These are phyloP conservation scores for Siderastrea siderea DNA, from an alignment of 92 coral and sea anemone species.

Conservation along the genomic window DNA sequence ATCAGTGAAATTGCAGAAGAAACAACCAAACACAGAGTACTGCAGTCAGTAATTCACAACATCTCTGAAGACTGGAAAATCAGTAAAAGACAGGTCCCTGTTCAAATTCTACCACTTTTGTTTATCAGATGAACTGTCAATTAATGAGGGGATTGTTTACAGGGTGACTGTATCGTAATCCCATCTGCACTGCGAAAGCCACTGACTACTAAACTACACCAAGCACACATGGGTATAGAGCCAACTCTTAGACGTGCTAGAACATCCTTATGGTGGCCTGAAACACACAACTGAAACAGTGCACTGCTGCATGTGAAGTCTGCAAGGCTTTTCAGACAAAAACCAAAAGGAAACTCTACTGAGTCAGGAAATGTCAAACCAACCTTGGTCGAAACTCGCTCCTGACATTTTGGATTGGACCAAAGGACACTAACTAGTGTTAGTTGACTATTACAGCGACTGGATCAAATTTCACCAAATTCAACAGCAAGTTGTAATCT, in stretches of 20 bases:
- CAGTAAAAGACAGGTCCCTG: conserved; percentile 20
- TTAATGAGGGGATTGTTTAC: conserved; percentile 7
- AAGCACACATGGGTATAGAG: conserved; percentile 33
- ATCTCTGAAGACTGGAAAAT: background rate
- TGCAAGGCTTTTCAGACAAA: conserved; percentile 39
- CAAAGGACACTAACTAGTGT: conserved; percentile 33
- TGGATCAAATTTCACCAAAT: conserved; percentile 39
- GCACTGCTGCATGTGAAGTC: conserved; percentile 43
- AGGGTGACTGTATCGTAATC: conserved; percentile 40
- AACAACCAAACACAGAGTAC: background rate
- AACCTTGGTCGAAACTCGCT: conserved; percentile 50
- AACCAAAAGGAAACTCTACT: conserved; percentile 34
- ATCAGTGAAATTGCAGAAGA: conserved; percentile 23
- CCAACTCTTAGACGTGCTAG: conserved; percentile 5
- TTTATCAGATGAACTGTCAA: conserved; percentile 12
- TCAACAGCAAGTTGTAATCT: too few relatives aligned
- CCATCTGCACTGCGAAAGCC: conserved; percentile 43
- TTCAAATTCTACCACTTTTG: conserved; percentile 20
- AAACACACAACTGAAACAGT: conserved; percentile 42
- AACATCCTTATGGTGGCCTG: too few relatives aligned
- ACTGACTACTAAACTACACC: conserved; percentile 45
- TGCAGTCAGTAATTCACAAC: conserved; percentile 10
- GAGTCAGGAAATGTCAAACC: conserved; percentile 33
- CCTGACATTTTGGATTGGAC: conserved; percentile 46
- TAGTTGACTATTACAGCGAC: conserved; percentile 38